These are phyloP conservation scores for Steinernema carpocapsae DNA, from an alignment of 2,888 invertebrate species.

Conservation along the genomic window DNA sequence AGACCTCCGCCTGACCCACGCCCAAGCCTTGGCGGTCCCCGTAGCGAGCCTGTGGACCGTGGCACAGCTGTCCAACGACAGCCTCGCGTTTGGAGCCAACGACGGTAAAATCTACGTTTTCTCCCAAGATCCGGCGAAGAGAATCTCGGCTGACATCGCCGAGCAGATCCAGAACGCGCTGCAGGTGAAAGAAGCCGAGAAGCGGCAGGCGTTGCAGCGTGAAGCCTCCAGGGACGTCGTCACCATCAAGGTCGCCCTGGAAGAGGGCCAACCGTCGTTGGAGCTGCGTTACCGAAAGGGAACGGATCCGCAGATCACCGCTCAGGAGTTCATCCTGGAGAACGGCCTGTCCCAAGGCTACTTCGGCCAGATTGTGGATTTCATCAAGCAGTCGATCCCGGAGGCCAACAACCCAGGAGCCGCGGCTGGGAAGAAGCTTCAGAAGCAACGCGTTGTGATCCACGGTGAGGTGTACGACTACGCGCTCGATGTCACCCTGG, in stretches of 20 bases:
- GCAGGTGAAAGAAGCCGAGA: slow-evolving; percentile 36
- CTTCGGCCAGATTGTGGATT: slow-evolving; percentile 58
- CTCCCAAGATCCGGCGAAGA: slow-evolving; percentile 71
- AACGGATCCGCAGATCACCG: slow-evolving; percentile 57
- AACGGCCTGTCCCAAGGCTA: slow-evolving; percentile 38
- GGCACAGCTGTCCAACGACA: slow-evolving; percentile 81
- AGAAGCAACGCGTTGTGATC: slow-evolving; percentile 15
- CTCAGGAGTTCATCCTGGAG: slow-evolving; percentile 58
- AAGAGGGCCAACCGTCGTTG: slow-evolving; percentile 55
- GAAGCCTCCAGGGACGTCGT: slow-evolving; percentile 38
- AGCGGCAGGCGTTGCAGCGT: slow-evolving; percentile 3
- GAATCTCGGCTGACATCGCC: slow-evolving; percentile 7
- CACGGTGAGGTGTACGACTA: slow-evolving; percentile 81
- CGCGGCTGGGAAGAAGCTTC: not conserved
- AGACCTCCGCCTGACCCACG: slow-evolving; percentile 3
- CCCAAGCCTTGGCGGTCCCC: slow-evolving; percentile 76
- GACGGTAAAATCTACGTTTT: slow-evolving; percentile 88
- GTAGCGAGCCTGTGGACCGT: slow-evolving; percentile 89
- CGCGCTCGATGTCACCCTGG: slow-evolving; percentile 92
- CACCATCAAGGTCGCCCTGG: slow-evolving; percentile 63
- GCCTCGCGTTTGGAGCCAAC: slow-evolving; percentile 85
- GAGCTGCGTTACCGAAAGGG: slow-evolving; percentile 61
- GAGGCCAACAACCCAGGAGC: slow-evolving; percentile 49
- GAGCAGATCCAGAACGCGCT: not conserved
- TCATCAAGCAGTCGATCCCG: slow-evolving; percentile 57